These are phyloP conservation scores for Galerucella nymphaeae DNA, from an alignment of 2,888 invertebrate species.

Conservation along the genomic window DNA sequence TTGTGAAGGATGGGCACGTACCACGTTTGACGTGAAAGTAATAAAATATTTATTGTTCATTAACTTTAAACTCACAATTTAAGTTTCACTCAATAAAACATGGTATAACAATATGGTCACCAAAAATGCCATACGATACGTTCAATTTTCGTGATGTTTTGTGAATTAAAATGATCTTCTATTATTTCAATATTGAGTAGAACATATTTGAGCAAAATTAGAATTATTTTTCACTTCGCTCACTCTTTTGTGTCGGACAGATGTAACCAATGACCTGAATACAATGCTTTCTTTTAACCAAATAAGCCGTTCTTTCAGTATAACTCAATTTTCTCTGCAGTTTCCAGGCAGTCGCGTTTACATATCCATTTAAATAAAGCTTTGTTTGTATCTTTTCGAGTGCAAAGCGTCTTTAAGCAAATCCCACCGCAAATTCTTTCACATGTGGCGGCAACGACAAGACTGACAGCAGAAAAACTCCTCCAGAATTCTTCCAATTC, in stretches of 20 bases:
- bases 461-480: constrained; percentile 2
- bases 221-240: too few relatives aligned
- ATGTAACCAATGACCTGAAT: not conserved
- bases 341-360: not conserved
- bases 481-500: not conserved
- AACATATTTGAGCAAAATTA: too few relatives aligned
- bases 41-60: too few relatives aligned
- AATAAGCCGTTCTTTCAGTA: not conserved
- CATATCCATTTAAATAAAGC: not conserved
- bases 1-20: too few relatives aligned
- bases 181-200: too few relatives aligned
- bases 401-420: constrained; percentile 3
- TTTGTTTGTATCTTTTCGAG: constrained; percentile 3
- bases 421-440: not conserved
- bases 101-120: too few relatives aligned
- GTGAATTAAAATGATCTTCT: too few relatives aligned
- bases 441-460: constrained; percentile 1
- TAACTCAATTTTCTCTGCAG: not conserved
- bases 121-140: too few relatives aligned
- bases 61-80: too few relatives aligned
- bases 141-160: too few relatives aligned
- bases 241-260: not conserved
- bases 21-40: too few relatives aligned
- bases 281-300: not conserved
- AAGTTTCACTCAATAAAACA: too few relatives aligned